Evolutionary conservation across 2,113 vertebrate species (phyloP).

Genomic region (Anoura caudifer): DNA sequence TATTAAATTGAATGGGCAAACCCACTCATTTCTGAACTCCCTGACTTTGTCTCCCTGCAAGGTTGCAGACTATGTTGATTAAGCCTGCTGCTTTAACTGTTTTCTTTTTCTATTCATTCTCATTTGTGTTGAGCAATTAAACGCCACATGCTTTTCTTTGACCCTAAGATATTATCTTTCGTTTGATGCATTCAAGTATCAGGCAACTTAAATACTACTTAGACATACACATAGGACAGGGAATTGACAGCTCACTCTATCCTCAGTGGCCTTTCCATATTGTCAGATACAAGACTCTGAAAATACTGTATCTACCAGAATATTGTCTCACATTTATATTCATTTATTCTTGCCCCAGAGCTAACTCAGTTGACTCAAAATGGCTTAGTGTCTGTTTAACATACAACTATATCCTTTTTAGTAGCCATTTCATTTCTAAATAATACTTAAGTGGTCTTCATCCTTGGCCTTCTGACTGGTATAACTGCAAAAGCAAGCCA

Average conservation of each 20-base stretch:
- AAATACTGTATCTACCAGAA: neutral
- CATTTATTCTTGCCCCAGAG: slow-evolving; percentile 45
- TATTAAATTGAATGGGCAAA: neutral
- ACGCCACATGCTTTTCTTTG: neutral
- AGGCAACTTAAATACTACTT: slow-evolving; percentile 29
- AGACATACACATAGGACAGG: slow-evolving; percentile 12
- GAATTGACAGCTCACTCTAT: slow-evolving; percentile 24
- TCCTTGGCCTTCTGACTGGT: slow-evolving; percentile 35
- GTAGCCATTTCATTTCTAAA: slow-evolving; percentile 54
- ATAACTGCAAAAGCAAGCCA: slow-evolving; percentile 31
- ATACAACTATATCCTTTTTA: slow-evolving; percentile 44
- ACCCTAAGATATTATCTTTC: neutral
- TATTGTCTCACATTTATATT: slow-evolving; percentile 46
- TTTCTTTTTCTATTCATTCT: neutral
- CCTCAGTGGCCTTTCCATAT: slow-evolving; percentile 10
- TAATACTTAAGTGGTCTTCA: slow-evolving; percentile 54
- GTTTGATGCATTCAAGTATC: slow-evolving; percentile 20
- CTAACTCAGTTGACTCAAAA: slow-evolving; percentile 55
- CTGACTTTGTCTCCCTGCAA: neutral
- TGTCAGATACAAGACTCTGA: neutral
- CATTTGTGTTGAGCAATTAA: neutral
- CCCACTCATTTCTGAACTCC: neutral
- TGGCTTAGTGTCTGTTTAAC: slow-evolving; percentile 48
- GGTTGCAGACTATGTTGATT: neutral
- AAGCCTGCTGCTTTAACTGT: neutral